A percentile compares a stretch with the other conserved stretches of the same genome.
phyloP scores from a whole-genome alignment of 2,113 vertebrate genomes.

The Notarius quadriscutis region DNA sequence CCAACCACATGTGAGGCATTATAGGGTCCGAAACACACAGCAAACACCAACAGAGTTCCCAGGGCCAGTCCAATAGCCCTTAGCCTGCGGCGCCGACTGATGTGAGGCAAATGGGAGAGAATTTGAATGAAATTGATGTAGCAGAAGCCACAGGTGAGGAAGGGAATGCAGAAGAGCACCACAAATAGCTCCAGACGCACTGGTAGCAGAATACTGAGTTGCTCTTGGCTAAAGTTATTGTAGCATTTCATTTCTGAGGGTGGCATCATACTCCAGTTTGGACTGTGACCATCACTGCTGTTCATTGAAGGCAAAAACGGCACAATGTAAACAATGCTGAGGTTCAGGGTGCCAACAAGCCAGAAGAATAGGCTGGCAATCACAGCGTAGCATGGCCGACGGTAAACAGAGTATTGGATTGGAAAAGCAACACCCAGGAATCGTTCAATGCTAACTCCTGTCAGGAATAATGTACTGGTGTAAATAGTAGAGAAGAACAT shows the following conservation, averaged over 20 bases:
- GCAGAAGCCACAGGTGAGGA: conserved; percentile 76
- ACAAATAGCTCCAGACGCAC: conserved; percentile 78
- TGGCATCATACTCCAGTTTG: background rate
- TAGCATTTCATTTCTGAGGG: conserved; percentile 69
- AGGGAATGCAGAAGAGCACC: conserved; percentile 77
- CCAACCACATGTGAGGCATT: conserved; percentile 81
- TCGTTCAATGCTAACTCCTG: conserved; percentile 81
- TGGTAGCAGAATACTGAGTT: conserved; percentile 69
- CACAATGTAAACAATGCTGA: conserved; percentile 78
- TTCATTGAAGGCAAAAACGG: conserved; percentile 59
- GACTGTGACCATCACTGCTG: background rate
- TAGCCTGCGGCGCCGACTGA: conserved; percentile 65
- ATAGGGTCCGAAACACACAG: conserved; percentile 79
- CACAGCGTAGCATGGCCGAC: conserved; percentile 68
- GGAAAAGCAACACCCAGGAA: conserved; percentile 84
- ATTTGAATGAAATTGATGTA: conserved; percentile 76
- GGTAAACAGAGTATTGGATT: conserved; percentile 72
- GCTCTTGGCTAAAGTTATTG: conserved; percentile 65
- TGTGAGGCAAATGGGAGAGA: conserved; percentile 68
- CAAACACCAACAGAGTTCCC: conserved; percentile 77
- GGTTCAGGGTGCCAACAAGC: conserved; percentile 75
- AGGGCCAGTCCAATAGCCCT: conserved; percentile 73
- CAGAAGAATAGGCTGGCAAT: conserved; percentile 71
- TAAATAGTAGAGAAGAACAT: conserved; percentile 87
- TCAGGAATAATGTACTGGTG: conserved; percentile 83